These are phyloP conservation scores for Chydorus sphaericus DNA, from an alignment of 2,888 invertebrate species.

Conservation along the genomic window DNA sequence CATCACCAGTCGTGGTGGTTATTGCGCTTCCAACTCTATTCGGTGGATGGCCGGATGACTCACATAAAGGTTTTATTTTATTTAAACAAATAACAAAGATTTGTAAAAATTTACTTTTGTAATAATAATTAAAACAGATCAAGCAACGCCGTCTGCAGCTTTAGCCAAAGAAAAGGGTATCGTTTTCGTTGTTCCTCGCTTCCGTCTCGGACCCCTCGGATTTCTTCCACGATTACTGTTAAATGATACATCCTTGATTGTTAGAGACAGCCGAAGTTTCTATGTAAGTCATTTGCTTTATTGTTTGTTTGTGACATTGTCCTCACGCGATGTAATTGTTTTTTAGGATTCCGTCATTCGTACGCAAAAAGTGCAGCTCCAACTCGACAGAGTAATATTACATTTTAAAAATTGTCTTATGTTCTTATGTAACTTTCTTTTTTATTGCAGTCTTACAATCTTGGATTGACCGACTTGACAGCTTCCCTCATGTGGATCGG, in stretches of 20 bases:
- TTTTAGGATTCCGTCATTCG: neutral
- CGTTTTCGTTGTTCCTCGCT: conserved; percentile 74
- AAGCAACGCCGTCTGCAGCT: conserved; percentile 46
- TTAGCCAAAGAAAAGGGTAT: conserved; percentile 63
- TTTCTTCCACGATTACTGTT: conserved; percentile 44
- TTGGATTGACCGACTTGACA: conserved; percentile 65
- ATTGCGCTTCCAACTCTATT: conserved; percentile 64
- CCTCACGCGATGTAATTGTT: no score
- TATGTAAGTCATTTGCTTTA: neutral
- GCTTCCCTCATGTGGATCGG: conserved; percentile 64
- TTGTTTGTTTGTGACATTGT: neutral
- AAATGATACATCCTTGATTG: conserved; percentile 16
- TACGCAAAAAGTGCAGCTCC: neutral
- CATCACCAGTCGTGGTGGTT: conserved; percentile 65
- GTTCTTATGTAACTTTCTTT: no score
- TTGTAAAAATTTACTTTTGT: no score
- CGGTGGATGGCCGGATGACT: conserved; percentile 13
- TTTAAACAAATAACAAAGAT: no score
- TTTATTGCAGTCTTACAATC: conserved; percentile 65
- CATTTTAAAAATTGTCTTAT: no score
- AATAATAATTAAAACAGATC: neutral
- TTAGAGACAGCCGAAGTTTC: neutral
- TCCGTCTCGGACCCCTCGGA: conserved; percentile 52
- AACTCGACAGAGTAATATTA: neutral
- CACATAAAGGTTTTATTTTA: neutral